Conservation (phyloP, 1,140 invertebrate species). For the Zaprionus kolodkinae region DNA sequence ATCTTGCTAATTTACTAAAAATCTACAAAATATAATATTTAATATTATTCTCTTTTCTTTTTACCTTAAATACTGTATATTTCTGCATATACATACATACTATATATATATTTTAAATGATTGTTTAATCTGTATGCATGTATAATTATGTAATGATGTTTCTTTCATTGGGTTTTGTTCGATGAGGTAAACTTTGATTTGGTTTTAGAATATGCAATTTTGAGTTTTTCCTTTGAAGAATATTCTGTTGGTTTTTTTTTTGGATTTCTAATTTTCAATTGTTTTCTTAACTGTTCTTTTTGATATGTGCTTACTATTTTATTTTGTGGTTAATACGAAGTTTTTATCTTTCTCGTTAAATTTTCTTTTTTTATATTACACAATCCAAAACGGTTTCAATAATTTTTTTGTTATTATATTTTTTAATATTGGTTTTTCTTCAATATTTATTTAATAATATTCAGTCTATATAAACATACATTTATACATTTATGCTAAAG, state of each 20-base stretch:
- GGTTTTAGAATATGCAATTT: conserved; percentile 55
- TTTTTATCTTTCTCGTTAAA: conserved; percentile 35
- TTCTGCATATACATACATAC: conserved; percentile 36
- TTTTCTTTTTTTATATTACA: conserved; percentile 50
- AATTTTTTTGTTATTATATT: conserved; percentile 28
- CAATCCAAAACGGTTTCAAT: conserved; percentile 38
- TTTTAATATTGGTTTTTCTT: conserved; percentile 39
- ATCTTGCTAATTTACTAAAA: conserved; percentile 74
- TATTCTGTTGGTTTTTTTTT: conserved; percentile 16
- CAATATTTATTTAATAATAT: conserved; percentile 75
- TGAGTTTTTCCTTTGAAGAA: conserved; percentile 38
- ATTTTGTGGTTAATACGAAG: conserved; percentile 59
- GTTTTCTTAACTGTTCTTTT: conserved; percentile 31
- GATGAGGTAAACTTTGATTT: conserved; percentile 77
- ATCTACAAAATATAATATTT: conserved; percentile 81
- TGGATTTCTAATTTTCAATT: conserved; percentile 16
- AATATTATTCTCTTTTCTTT: conserved; percentile 57
- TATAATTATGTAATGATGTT: conserved; percentile 42
- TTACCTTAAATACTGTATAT: conserved; percentile 51
- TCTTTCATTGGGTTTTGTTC: conserved; percentile 34
- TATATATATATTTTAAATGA: conserved; percentile 53
- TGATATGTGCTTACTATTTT: conserved; percentile 76
- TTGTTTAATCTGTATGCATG: conserved; percentile 62
- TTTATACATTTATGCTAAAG: conserved; percentile 76
- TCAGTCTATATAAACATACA: conserved; percentile 83